phyloP scores from a whole-genome alignment of 2,797 vertebrate genomes.

The Phrynocephalus vlangalii region DNA sequence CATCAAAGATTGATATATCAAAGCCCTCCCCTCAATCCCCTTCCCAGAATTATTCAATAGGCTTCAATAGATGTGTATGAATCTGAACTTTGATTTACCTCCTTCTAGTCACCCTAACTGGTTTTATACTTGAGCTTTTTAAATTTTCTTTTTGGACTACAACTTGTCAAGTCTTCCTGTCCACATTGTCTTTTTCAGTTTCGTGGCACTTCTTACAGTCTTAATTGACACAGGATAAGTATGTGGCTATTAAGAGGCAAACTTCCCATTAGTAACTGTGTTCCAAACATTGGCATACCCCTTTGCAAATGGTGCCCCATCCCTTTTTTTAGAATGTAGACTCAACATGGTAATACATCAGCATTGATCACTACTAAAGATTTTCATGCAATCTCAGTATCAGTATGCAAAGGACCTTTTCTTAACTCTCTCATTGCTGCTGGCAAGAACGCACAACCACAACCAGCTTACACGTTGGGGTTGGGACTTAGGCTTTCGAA shows the following conservation, averaged over 20 bases:
- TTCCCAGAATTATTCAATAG: neutral
- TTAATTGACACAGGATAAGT: neutral
- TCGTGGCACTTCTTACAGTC: too few species aligned
- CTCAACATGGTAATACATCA: neutral
- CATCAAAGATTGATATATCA: neutral
- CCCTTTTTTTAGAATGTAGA: neutral
- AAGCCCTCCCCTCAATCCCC: neutral
- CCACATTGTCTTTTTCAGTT: neutral
- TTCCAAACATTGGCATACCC: neutral
- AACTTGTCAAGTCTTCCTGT: neutral
- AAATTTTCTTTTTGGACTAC: neutral
- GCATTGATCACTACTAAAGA: neutral
- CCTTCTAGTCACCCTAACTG: neutral
- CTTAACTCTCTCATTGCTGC: neutral
- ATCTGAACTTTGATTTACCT: neutral
- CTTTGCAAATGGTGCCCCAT: neutral
- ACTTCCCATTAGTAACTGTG: too few species aligned
- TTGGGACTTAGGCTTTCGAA: constrained; percentile 17
- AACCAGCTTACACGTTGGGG: neutral
- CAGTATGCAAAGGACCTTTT: neutral
- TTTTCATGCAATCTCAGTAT: neutral
- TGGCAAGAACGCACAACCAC: neutral
- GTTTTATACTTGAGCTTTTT: neutral
- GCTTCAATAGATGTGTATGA: neutral
- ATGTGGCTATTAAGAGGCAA: neutral